Evolutionary conservation across 1,140 invertebrate species (phyloP).

Genomic region (Drosophila pruinosa): DNA sequence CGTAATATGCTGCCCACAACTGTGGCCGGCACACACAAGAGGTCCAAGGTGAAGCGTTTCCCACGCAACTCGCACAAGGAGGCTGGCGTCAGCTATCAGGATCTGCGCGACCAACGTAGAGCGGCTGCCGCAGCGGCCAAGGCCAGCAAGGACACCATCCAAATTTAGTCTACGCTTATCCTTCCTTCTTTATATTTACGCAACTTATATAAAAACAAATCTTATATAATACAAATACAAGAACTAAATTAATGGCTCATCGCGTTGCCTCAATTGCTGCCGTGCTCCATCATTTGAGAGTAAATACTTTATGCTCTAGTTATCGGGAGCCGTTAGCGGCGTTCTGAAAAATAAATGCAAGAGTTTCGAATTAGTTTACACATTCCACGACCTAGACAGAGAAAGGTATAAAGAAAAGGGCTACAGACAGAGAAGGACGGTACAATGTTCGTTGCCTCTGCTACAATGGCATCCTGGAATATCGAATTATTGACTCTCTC

Average conservation of each 20-base stretch:
- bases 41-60: conserved; percentile 75
- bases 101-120: conserved; percentile 60
- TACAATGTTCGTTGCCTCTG: too few species aligned
- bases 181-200: conserved; percentile 28
- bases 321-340: too few species aligned
- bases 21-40: conserved; percentile 58
- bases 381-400: neutral
- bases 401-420: too few species aligned
- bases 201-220: conserved; percentile 22
- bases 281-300: too few species aligned
- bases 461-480: too few species aligned
- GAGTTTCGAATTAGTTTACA: neutral
- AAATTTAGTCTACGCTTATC: conserved; percentile 45
- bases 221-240: conserved; percentile 25
- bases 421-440: too few species aligned
- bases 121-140: conserved; percentile 47
- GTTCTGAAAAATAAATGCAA: neutral
- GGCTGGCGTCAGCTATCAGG: conserved; percentile 70
- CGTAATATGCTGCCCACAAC: conserved; percentile 89
- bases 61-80: conserved; percentile 73
- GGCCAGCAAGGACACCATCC: conserved; percentile 44
- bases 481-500: too few species aligned
- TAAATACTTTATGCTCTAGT: too few species aligned
- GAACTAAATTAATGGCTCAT: conserved; percentile 21
- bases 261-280: neutral